Conservation (phyloP, 2,888 invertebrate genomes). For the Artemia sinica region DNA sequence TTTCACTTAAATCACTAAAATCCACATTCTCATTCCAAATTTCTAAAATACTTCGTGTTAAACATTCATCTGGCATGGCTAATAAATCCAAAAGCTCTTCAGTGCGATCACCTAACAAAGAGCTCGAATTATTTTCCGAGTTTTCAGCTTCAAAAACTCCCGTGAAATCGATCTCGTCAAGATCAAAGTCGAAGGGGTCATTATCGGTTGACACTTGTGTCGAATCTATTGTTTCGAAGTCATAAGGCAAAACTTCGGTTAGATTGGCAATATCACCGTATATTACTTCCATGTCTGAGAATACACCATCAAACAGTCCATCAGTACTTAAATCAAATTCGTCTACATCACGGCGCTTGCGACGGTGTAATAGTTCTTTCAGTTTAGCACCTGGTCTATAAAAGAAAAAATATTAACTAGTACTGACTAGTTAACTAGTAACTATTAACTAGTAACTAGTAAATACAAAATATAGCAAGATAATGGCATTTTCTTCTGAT, state of each 20-base stretch:
- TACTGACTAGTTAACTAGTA: no score
- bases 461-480: no score
- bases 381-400: constrained; percentile 4
- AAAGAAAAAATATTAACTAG: not conserved
- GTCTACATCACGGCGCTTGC: not conserved
- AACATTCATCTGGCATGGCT: constrained; percentile 24
- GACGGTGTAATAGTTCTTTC: not conserved
- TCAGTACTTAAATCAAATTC: not conserved
- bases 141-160: constrained; percentile 19
- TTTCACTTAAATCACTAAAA: constrained; percentile 27
- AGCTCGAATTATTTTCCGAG: not conserved
- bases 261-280: not conserved
- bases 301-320: not conserved
- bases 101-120: constrained; percentile 14
- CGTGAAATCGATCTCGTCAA: constrained; percentile 18
- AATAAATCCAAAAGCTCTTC: constrained; percentile 20
- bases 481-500: no score
- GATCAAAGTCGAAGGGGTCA: constrained; percentile 15
- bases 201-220: not conserved
- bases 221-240: not conserved
- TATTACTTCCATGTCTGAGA: not conserved
- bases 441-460: no score
- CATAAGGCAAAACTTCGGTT: not conserved
- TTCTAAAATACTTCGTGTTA: constrained; percentile 21
- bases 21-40: constrained; percentile 22